Evolutionary conservation across 2,113 vertebrate genomes (phyloP).

Genomic region (Pomatorhinus ruficollis): DNA sequence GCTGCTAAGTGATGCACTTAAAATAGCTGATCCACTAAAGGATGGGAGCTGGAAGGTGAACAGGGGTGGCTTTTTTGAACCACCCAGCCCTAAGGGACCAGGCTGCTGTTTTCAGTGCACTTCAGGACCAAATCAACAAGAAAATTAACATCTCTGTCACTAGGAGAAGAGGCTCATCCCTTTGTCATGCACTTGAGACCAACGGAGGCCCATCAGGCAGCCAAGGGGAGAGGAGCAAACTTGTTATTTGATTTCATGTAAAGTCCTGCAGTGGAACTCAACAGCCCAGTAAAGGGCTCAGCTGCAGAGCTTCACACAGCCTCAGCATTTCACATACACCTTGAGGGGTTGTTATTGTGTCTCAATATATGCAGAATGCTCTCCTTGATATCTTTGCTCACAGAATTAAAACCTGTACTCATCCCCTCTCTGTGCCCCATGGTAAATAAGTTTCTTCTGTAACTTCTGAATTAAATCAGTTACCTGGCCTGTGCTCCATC

Average conservation of each 20-base stretch:
- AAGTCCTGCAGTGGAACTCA: not conserved
- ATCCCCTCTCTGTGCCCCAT: not conserved
- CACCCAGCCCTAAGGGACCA: not conserved
- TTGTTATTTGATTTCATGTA: fast-evolving
- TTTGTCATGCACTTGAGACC: not conserved
- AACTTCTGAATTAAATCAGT: slow-evolving; percentile 21
- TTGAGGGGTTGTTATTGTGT: not conserved
- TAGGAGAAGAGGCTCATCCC: not conserved
- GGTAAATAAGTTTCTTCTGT: slow-evolving; percentile 49
- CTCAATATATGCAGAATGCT: not conserved
- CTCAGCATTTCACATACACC: not conserved
- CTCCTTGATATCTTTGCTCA: slow-evolving; percentile 1
- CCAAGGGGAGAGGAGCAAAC: not conserved
- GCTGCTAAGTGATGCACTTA: not conserved
- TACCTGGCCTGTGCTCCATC: not conserved
- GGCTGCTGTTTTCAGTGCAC: not conserved
- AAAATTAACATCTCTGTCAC: not conserved
- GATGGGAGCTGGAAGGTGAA: not conserved
- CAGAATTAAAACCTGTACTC: slow-evolving; percentile 1
- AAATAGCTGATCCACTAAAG: not conserved
- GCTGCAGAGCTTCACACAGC: not conserved
- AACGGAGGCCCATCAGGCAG: not conserved
- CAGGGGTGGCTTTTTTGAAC: not conserved
- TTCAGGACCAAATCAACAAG: not conserved
- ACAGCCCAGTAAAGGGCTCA: not conserved